Percentiles rank a stretch among this genome's conserved stretches.
Conservation (phyloP, 2,797 vertebrate species). For the Microchirus variegatus region DNA sequence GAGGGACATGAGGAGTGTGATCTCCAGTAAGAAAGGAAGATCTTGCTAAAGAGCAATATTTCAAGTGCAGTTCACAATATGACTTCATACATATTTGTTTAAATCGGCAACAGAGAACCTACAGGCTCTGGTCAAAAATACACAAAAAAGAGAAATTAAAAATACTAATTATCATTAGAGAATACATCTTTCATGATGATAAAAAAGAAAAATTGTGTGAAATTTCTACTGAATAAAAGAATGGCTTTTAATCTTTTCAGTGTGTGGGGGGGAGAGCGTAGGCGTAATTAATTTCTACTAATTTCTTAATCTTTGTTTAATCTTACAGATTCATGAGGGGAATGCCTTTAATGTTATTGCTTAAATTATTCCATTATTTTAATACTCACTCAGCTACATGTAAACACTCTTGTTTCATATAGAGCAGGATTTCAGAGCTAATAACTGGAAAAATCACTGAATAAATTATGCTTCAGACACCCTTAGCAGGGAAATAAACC, state of each 20-base stretch:
- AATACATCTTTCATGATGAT: no score
- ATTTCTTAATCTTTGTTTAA: slow-evolving; percentile 8
- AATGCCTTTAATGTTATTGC: slow-evolving; percentile 10
- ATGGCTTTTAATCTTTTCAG: slow-evolving; percentile 26
- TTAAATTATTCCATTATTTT: slow-evolving; percentile 17
- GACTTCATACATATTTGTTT: no score
- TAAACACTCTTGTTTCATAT: slow-evolving; percentile 13
- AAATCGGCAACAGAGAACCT: no score
- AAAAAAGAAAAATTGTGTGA: no score
- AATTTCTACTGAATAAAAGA: not conserved
- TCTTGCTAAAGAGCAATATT: slow-evolving; percentile 41
- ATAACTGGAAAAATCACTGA: not conserved
- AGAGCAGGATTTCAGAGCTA: slow-evolving; percentile 14
- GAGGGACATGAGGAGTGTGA: slow-evolving; percentile 57
- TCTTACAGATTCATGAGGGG: slow-evolving; percentile 3
- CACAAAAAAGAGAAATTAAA: no score
- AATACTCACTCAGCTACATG: slow-evolving; percentile 10
- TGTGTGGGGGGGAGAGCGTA: not conserved
- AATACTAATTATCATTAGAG: no score
- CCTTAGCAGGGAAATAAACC: slow-evolving; percentile 40
- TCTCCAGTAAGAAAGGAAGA: slow-evolving; percentile 44
- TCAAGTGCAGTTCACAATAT: slow-evolving; percentile 43
- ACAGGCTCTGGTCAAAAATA: no score
- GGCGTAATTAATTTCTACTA: not conserved
- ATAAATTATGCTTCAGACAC: slow-evolving; percentile 22